Evolutionary conservation across 2,888 invertebrate species (phyloP).

Genomic region (Criorhina ranunculi): DNA sequence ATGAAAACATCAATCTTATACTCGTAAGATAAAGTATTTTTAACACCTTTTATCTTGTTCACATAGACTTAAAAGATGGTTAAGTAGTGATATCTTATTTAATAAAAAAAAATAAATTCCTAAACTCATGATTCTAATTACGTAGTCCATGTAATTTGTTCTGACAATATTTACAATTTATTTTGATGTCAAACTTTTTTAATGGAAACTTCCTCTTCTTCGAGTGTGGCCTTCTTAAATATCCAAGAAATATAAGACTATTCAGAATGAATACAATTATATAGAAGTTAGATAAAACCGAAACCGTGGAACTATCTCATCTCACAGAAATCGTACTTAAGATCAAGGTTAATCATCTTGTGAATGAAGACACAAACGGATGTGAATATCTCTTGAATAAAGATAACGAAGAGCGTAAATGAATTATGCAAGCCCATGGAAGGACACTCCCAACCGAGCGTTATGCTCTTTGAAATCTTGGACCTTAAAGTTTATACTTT

Average conservation of each 20-base stretch:
- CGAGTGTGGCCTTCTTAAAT: too few relatives aligned
- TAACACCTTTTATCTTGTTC: neutral
- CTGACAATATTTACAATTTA: too few relatives aligned
- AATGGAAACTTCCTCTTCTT: too few relatives aligned
- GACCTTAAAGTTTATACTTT: too few relatives aligned
- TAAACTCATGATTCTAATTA: neutral
- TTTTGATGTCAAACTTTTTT: too few relatives aligned
- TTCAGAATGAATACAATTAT: neutral
- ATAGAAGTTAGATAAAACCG: slow-evolving; percentile 40
- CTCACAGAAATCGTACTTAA: neutral
- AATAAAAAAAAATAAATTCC: neutral
- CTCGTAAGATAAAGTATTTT: neutral
- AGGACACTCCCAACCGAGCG: too few relatives aligned
- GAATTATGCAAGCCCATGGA: too few relatives aligned
- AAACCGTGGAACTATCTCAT: slow-evolving; percentile 52
- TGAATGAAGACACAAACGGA: neutral
- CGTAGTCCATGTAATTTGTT: too few relatives aligned
- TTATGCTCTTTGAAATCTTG: too few relatives aligned
- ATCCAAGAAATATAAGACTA: neutral
- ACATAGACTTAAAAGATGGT: too few relatives aligned
- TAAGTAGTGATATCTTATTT: neutral
- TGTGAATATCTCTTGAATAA: neutral
- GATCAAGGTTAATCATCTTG: neutral
- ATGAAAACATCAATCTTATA: neutral
- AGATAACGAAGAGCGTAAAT: too few relatives aligned